These are phyloP conservation scores for Rousettus leschenaultii DNA, from an alignment of 2,113 vertebrate species.

Conservation along the genomic window DNA sequence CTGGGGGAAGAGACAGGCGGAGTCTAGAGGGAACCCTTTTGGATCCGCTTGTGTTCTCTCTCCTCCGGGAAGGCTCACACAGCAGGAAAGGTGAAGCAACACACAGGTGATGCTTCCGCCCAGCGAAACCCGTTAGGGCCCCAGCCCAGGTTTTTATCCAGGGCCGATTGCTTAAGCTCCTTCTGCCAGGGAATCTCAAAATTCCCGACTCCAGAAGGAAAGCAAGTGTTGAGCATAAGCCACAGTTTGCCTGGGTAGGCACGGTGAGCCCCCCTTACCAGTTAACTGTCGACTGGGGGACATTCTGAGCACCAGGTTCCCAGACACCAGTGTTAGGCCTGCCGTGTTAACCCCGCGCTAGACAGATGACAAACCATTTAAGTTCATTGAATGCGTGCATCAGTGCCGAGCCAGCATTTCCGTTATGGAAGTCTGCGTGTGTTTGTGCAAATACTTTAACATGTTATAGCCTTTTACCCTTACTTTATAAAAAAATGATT, in stretches of 20 bases:
- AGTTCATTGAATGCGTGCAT: not conserved
- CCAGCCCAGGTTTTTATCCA: not conserved
- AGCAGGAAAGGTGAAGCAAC: not conserved
- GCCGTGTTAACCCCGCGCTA: not conserved
- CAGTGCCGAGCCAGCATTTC: not conserved
- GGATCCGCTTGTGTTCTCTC: not conserved
- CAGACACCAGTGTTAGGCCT: not conserved
- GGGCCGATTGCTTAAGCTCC: not conserved
- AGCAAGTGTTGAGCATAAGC: not conserved
- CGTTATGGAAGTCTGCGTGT: fast-evolving
- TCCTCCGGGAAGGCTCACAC: fast-evolving
- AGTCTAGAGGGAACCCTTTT: too few relatives aligned
- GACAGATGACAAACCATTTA: not conserved
- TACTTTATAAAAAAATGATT: not conserved
- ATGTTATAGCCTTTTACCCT: fast-evolving
- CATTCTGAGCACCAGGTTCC: not conserved
- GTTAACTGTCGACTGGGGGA: too few relatives aligned
- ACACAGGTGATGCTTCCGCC: not conserved
- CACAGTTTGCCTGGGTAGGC: not conserved
- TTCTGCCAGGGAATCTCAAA: not conserved
- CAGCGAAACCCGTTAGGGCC: not conserved
- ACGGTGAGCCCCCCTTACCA: not conserved
- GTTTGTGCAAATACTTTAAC: not conserved
- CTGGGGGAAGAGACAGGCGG: too few relatives aligned
- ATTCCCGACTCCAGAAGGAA: not conserved